Evolutionary conservation across 2,888 invertebrate genomes (phyloP), one percentile per base, ranked within the genome.

Genomic region (Apamea monoglypha): DNA sequence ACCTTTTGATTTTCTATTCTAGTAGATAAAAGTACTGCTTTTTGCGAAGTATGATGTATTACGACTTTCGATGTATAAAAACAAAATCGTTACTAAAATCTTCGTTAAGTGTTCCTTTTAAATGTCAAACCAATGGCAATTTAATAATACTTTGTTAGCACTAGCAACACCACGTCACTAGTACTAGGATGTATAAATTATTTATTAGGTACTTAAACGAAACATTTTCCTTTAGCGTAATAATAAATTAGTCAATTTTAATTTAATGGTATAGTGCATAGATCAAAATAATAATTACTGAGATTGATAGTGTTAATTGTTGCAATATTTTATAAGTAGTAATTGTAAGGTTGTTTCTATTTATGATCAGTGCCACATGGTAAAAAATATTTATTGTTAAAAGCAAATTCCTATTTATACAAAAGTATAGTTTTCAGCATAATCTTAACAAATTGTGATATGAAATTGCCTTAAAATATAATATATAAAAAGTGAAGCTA

Each of bases 201-300:
- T 91, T 89, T 87, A 87, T 85, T 87, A 89, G 83, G 82, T 88
- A 87, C 86, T 85, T 89, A 89, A 87, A 88, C 86, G 88, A 88
- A 90, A 85, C 83, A 81, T 87, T 90, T 90, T 90, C 90, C 90
- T 90, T 79, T 94, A 95, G 93, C 94, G 93, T 95, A 95, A 94
- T 95, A 95, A 93, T 95, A 92, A 92, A 92, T 93, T 95, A 96
- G 96, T 95, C 96, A 96, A 95, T 91, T 81, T 91, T 92, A 93
- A 93, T 91, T 93, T 92, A 91, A 92, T 89, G 88, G 87, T 90
- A 90, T 92, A 93, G 89, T 86, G 82, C 81, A 88, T 91, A 87
- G 88, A 84, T 90, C 87, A 91, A 91, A 87, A 92, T 91, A 91
- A 91, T 92, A 91, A 88, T 91, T 90, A 92, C 91, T 92, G 95